A percentile compares a stretch with the other conserved stretches of the same genome.
Conservation (phyloP, 1,140 invertebrate genomes). For the Drosophila sproati region DNA sequence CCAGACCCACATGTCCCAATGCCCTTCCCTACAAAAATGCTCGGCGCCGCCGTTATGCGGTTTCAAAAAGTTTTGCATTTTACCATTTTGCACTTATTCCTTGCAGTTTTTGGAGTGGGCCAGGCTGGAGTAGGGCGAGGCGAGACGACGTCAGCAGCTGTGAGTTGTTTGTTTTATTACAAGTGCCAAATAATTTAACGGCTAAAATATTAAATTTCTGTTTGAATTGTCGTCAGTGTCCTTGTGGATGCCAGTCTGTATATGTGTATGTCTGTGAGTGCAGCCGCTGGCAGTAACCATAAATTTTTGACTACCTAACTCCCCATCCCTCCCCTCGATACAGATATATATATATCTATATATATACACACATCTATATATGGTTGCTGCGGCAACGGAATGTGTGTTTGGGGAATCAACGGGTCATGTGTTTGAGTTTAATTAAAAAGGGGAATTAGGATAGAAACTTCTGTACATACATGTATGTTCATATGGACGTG, state of each 20-base stretch:
- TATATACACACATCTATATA: neutral
- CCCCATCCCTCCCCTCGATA: constrained; percentile 2
- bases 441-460: constrained; percentile 74
- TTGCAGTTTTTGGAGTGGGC: constrained; percentile 34
- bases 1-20: neutral
- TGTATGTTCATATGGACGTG: constrained; percentile 18
- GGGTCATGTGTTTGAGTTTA: constrained; percentile 76
- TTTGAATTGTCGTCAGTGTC: constrained; percentile 70
- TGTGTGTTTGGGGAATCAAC: constrained; percentile 75
- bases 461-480: constrained; percentile 32
- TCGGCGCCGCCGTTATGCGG: constrained; percentile 52
- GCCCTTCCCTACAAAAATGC: neutral
- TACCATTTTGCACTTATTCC: constrained; percentile 73
- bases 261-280: constrained; percentile 12
- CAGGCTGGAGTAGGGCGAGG: constrained; percentile 11
- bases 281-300: constrained; percentile 50
- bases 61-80: constrained; percentile 76
- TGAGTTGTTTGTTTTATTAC: constrained; percentile 80
- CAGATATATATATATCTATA: neutral
- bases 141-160: constrained; percentile 36
- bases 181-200: constrained; percentile 83
- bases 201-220: constrained; percentile 82
- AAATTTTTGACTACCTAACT: constrained; percentile 55
- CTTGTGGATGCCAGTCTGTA: constrained; percentile 8
- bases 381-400: constrained; percentile 61